A percentile compares a stretch with the other conserved stretches of the same genome.
Conservation (phyloP, 1,140 invertebrate species). For the Papilio helenus region DNA sequence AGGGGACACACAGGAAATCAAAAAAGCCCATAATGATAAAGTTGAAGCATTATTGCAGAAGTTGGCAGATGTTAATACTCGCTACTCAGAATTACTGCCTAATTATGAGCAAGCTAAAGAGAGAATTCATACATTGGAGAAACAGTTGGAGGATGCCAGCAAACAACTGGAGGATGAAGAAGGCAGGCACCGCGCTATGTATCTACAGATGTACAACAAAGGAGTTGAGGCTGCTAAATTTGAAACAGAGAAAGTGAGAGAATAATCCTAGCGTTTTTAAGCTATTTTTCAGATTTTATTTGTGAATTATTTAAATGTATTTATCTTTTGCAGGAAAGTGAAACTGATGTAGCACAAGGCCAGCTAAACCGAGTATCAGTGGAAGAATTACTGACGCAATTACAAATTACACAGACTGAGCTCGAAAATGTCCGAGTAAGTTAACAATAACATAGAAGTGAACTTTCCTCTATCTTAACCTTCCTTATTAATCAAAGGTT, state of each 20-base stretch:
- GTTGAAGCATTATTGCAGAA: slow-evolving; percentile 90
- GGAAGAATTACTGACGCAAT: slow-evolving; percentile 89
- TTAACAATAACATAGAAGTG: slow-evolving; percentile 38
- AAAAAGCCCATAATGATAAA: slow-evolving; percentile 91
- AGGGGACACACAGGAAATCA: slow-evolving; percentile 87
- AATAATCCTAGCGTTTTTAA: not conserved
- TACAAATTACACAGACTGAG: slow-evolving; percentile 91
- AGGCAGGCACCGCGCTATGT: slow-evolving; percentile 89
- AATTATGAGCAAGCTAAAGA: slow-evolving; percentile 88
- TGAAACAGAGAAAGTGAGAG: slow-evolving; percentile 84
- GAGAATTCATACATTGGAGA: slow-evolving; percentile 86
- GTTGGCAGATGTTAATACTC: slow-evolving; percentile 89
- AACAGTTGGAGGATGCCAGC: slow-evolving; percentile 87
- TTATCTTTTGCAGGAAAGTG: slow-evolving; percentile 83
- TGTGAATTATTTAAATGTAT: slow-evolving; percentile 5
- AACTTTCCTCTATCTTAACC: slow-evolving; percentile 3
- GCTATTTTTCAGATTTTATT: slow-evolving; percentile 25
- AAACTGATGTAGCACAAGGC: slow-evolving; percentile 81
- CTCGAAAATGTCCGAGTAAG: slow-evolving; percentile 93
- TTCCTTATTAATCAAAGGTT: not conserved
- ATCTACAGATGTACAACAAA: slow-evolving; percentile 92
- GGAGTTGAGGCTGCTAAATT: slow-evolving; percentile 90
- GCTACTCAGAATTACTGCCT: slow-evolving; percentile 88
- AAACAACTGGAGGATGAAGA: slow-evolving; percentile 88
- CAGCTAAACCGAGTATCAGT: slow-evolving; percentile 87